Conservation (phyloP, 2,113 vertebrate species). For the Zapus hudsonius region DNA sequence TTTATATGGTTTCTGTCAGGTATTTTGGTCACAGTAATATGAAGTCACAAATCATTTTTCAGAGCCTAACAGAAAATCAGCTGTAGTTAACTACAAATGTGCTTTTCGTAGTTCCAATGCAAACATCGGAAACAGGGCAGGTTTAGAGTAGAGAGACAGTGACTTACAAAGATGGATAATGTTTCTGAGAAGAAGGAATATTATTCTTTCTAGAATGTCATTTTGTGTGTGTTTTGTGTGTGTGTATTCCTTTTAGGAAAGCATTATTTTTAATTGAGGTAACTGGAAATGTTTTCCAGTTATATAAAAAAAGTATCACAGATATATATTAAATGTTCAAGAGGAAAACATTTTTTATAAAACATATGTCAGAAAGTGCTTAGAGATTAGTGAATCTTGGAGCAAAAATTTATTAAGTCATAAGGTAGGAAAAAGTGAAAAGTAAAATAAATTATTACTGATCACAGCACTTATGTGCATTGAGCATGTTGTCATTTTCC, state of each 20-base stretch:
- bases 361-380: background rate
- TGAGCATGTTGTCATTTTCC: background rate
- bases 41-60: background rate
- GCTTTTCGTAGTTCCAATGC: background rate
- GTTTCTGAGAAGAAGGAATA: background rate
- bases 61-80: background rate
- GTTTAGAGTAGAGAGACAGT: background rate
- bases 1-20: background rate
- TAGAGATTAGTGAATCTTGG: background rate
- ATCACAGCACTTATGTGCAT: background rate
- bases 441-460: background rate
- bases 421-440: background rate
- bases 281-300: background rate
- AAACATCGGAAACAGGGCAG: background rate
- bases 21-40: background rate
- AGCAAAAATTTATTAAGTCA: background rate
- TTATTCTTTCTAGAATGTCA: no score
- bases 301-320: background rate
- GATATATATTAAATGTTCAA: background rate
- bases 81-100: background rate
- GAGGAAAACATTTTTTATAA: background rate
- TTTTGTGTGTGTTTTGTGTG: background rate
- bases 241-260: background rate
- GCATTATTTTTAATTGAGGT: background rate
- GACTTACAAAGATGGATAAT: background rate